Percentiles rank a stretch among this genome's conserved stretches.
Evolutionary conservation across 37 sponge, comb jelly and placozoan species (phyloP).

Genomic region (Beroe ovata): DNA sequence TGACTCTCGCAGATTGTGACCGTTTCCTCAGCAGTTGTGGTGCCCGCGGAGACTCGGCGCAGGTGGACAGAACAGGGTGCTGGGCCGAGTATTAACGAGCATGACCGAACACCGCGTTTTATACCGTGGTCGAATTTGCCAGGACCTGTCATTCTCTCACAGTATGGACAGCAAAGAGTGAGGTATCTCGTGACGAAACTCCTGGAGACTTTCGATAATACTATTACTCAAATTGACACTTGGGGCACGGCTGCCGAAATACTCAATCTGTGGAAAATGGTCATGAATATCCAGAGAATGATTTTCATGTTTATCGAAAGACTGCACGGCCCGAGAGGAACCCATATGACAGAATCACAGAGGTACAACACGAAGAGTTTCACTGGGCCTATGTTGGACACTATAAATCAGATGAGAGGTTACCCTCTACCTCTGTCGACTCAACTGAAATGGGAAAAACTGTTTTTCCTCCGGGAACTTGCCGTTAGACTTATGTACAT

Average conservation of each 20-base stretch:
- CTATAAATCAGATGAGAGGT: too few species aligned
- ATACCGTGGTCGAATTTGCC: not conserved
- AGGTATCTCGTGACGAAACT: not conserved
- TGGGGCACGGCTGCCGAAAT: not conserved
- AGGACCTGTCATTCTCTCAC: not conserved
- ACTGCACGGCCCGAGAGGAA: not conserved
- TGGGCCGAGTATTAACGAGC: not conserved
- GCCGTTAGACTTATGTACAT: too few species aligned
- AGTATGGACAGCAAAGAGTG: not conserved
- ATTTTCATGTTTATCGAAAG: not conserved
- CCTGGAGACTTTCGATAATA: not conserved
- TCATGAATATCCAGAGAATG: not conserved
- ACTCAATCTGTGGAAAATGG: not conserved
- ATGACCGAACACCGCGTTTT: not conserved
- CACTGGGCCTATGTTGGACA: not conserved
- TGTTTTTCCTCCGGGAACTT: too few species aligned
- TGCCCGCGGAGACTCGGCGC: not conserved
- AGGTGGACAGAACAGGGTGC: not conserved
- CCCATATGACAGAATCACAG: not conserved
- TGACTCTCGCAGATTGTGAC: too few species aligned
- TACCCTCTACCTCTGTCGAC: too few species aligned
- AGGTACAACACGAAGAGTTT: not conserved
- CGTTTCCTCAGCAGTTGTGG: not conserved
- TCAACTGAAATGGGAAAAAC: too few species aligned
- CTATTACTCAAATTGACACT: not conserved